phyloP scores from a whole-genome alignment of 2,113 vertebrate species.

The Gymnarchus niloticus region DNA sequence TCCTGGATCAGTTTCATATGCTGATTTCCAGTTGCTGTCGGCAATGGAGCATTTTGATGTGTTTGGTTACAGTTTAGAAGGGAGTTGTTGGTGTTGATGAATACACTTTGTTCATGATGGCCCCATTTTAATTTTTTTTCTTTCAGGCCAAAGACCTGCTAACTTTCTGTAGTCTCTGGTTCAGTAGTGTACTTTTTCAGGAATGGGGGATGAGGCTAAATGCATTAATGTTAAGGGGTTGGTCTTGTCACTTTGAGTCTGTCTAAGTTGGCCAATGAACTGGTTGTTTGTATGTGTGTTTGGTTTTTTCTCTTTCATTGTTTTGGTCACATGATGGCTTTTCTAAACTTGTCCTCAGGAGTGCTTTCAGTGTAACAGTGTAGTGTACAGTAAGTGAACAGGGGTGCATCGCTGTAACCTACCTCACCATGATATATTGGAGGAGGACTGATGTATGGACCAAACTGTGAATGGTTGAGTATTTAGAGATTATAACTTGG shows the following conservation, averaged over 20 bases:
- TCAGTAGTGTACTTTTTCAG: background rate
- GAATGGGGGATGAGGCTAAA: background rate
- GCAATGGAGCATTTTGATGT: background rate
- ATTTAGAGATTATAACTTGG: constrained; percentile 46
- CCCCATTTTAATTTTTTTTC: background rate
- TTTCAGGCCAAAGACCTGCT: constrained; percentile 4
- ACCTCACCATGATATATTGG: constrained; percentile 51
- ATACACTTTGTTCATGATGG: background rate
- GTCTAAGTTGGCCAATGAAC: background rate
- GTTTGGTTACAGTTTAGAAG: background rate
- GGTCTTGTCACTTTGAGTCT: background rate
- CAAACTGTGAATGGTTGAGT: constrained; percentile 57
- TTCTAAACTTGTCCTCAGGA: constrained; percentile 33
- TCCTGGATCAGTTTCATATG: background rate
- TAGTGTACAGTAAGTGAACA: background rate
- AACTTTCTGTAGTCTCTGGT: background rate
- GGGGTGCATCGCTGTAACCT: constrained; percentile 56
- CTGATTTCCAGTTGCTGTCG: background rate
- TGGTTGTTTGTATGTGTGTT: background rate
- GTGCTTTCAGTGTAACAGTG: constrained; percentile 9
- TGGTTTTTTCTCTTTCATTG: background rate
- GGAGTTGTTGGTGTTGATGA: background rate
- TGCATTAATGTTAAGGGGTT: background rate
- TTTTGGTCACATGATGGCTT: constrained; percentile 9
- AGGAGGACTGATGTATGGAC: constrained; percentile 53